phyloP scores from a whole-genome alignment of 2,113 vertebrate species.

The Climacteris rufus region DNA sequence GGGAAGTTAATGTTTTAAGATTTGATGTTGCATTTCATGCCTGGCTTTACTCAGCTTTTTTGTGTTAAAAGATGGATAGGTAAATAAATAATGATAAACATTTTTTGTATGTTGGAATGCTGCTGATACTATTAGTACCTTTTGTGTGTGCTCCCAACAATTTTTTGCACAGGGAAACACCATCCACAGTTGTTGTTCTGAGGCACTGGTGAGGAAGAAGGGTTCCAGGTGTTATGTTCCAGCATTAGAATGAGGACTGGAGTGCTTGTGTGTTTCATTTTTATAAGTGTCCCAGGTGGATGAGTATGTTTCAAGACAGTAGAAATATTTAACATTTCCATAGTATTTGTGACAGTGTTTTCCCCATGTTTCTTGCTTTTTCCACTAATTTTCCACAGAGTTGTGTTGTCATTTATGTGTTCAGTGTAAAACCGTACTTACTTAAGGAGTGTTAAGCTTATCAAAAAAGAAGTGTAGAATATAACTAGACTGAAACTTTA shows the following conservation, averaged over 20 bases:
- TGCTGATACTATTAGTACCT: neutral
- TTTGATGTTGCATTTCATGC: neutral
- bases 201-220: neutral
- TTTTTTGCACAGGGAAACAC: neutral
- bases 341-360: neutral
- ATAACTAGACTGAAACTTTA: neutral
- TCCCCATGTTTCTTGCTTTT: neutral
- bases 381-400: neutral
- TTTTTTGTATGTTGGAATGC: neutral
- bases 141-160: neutral
- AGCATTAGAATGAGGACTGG: neutral
- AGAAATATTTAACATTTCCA: neutral
- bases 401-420: neutral
- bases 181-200: neutral
- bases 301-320: neutral
- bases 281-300: neutral
- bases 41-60: neutral
- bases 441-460: neutral
- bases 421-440: neutral
- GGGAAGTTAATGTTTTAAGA: neutral
- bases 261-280: neutral
- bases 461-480: neutral
- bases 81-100: too few relatives aligned
- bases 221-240: neutral
- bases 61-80: fast-evolving